phyloP scores from a whole-genome alignment of 2,888 invertebrate species.

The Eretmocerus hayati region DNA sequence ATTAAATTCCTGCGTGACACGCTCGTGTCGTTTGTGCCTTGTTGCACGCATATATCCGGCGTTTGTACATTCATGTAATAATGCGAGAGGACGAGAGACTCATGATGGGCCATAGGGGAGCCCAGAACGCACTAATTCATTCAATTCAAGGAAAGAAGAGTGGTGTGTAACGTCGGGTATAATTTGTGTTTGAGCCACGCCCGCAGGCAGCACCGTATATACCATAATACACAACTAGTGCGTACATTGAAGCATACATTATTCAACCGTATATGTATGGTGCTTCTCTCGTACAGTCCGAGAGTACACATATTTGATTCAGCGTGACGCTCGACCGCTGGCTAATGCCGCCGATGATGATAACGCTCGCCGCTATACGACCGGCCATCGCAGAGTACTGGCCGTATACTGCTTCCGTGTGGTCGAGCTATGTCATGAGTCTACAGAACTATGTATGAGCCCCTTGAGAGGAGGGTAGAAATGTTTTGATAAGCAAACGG shows the following conservation, averaged over 20 bases:
- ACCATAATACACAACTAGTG: constrained; percentile 23
- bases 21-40: too few species aligned
- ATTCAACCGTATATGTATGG: constrained; percentile 11
- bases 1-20: constrained; percentile 2
- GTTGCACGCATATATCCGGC: background rate
- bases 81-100: background rate
- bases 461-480: too few species aligned
- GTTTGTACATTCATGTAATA: constrained; percentile 10
- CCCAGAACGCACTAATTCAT: constrained; percentile 21
- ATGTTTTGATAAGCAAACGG: too few species aligned
- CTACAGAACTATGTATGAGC: too few species aligned
- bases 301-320: constrained; percentile 6
- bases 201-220: too few species aligned
- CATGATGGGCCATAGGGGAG: background rate
- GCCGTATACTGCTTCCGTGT: too few species aligned
- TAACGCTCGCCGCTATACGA: too few species aligned
- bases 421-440: too few species aligned
- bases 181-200: constrained; percentile 32
- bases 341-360: too few species aligned
- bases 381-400: too few species aligned
- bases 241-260: constrained; percentile 11
- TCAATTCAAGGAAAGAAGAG: constrained; percentile 25
- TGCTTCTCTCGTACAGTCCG: background rate
- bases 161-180: constrained; percentile 23
- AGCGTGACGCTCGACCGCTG: constrained; percentile 3